Evolutionary conservation across 2,797 vertebrate genomes (phyloP).

Genomic region (Enteromius fasciolatus): DNA sequence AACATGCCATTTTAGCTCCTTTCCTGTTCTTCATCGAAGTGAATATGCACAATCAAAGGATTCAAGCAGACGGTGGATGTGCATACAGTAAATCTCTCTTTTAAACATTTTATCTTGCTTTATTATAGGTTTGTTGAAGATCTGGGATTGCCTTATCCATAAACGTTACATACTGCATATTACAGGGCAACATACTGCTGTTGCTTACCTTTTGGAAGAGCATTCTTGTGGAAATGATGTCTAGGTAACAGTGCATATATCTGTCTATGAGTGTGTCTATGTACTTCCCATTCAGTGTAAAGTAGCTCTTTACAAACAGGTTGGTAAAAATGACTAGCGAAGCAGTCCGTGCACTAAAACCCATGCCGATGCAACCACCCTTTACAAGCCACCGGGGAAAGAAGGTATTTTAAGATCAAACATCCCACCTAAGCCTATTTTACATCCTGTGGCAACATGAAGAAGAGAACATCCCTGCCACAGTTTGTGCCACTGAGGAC

Average conservation of each 20-base stretch:
- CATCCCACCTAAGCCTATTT: slow-evolving; percentile 47
- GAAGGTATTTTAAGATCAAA: slow-evolving; percentile 43
- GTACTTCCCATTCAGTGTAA: background rate
- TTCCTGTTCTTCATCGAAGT: background rate
- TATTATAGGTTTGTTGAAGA: background rate
- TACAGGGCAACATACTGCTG: background rate
- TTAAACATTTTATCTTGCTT: background rate
- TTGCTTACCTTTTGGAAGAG: background rate
- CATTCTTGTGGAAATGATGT: background rate
- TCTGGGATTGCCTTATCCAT: background rate
- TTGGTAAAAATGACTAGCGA: slow-evolving; percentile 44
- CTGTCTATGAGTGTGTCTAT: background rate
- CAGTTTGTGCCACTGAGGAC: slow-evolving; percentile 35
- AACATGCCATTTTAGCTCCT: slow-evolving; percentile 20
- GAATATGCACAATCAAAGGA: slow-evolving; percentile 10
- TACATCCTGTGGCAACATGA: slow-evolving; percentile 47
- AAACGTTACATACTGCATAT: background rate
- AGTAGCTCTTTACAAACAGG: slow-evolving; percentile 32
- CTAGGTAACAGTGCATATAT: background rate
- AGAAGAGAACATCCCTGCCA: slow-evolving; percentile 35
- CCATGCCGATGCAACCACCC: slow-evolving; percentile 22
- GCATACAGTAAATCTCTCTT: background rate
- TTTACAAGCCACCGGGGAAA: slow-evolving; percentile 12
- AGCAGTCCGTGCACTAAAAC: slow-evolving; percentile 30
- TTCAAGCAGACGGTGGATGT: slow-evolving; percentile 15